Conservation (phyloP, 2,888 invertebrate genomes). For the Luperina nickerlii region DNA sequence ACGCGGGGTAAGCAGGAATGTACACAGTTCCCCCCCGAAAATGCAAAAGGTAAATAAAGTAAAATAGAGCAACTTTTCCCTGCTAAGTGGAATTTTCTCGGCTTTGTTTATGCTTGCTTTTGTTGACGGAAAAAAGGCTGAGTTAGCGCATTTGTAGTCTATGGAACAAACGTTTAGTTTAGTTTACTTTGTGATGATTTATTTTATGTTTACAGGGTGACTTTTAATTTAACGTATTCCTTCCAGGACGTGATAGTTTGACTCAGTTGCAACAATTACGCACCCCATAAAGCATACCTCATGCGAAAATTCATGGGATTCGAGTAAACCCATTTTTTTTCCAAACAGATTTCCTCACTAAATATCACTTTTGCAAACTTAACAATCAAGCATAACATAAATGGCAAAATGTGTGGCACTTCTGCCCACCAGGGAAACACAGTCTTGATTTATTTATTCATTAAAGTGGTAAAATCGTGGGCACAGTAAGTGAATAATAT, state of each 20-base stretch:
- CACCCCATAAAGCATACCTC: no score
- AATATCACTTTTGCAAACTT: no score
- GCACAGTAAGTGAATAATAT: conserved; percentile 5
- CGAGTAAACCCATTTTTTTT: no score
- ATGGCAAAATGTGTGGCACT: no score
- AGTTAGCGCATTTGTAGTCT: conserved; percentile 1
- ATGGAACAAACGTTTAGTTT: not conserved
- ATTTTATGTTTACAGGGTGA: not conserved
- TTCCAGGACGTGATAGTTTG: no score
- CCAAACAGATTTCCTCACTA: no score
- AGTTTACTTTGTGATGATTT: not conserved
- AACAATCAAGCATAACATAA: no score
- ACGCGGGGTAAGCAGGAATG: conserved; percentile 35
- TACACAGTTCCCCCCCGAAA: conserved; percentile 26
- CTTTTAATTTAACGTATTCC: no score
- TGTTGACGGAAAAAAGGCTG: conserved; percentile 34
- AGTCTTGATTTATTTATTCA: not conserved
- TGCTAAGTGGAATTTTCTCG: conserved; percentile 40
- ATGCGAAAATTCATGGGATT: no score
- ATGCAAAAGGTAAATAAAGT: conserved; percentile 40
- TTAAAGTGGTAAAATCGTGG: not conserved
- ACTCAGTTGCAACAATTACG: no score
- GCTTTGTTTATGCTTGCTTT: conserved; percentile 30
- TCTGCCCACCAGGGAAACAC: no score
- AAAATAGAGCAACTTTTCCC: conserved; percentile 31